These are phyloP conservation scores for Pararge aegeria DNA, from an alignment of 1,140 invertebrate genomes.

Conservation along the genomic window DNA sequence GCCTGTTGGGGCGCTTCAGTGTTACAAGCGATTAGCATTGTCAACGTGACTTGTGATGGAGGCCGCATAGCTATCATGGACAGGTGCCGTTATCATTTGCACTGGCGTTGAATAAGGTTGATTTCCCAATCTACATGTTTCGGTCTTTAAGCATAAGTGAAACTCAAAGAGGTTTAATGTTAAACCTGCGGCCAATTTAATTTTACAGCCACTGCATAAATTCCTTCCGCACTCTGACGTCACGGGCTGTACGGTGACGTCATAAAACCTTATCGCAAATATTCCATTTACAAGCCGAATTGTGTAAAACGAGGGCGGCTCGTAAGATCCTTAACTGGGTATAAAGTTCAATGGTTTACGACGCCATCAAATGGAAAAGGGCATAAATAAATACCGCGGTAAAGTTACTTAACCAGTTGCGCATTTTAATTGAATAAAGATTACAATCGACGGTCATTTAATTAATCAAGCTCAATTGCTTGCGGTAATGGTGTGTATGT, in stretches of 20 bases:
- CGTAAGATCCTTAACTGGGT: neutral
- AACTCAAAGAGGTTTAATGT: neutral
- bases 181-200: slow-evolving; percentile 5
- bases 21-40: neutral
- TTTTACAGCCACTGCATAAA: slow-evolving; percentile 25
- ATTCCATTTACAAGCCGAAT: slow-evolving; percentile 31
- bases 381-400: neutral
- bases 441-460: neutral
- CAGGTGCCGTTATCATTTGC: no score
- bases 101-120: no score
- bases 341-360: slow-evolving; percentile 2
- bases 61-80: no score
- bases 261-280: slow-evolving; percentile 37
- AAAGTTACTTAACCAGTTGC: neutral
- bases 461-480: no score
- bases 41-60: neutral
- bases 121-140: no score
- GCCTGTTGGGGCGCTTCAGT: neutral
- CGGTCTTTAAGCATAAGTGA: no score
- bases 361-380: neutral
- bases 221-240: slow-evolving; percentile 20
- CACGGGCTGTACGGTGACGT: slow-evolving; percentile 22
- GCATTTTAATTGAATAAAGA: neutral
- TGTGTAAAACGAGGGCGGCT: neutral
- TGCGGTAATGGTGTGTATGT: no score